Percentiles rank a stretch among this genome's conserved stretches.
Evolutionary conservation across 2,888 invertebrate species (phyloP).

Genomic region (Cryptus viduatorius): DNA sequence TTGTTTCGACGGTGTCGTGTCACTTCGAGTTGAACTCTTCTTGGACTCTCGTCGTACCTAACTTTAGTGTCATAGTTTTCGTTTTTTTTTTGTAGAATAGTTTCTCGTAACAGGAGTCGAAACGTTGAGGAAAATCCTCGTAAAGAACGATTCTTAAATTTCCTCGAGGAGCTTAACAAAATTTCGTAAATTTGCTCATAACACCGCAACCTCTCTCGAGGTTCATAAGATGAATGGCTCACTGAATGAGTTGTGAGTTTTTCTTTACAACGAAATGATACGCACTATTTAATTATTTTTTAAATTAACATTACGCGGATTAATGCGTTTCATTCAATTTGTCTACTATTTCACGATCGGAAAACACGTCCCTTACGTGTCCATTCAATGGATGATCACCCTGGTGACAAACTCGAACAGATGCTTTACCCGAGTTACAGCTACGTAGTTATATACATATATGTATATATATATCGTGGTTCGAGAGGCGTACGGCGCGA

Average conservation of each 20-base stretch:
- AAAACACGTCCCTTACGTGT: too few species aligned
- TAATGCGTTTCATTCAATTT: too few species aligned
- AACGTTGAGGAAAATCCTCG: not conserved
- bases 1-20: not conserved
- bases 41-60: not conserved
- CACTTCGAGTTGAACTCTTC: not conserved
- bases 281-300: too few species aligned
- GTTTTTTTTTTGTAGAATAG: not conserved
- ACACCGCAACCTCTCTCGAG: conserved; percentile 45
- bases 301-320: too few species aligned
- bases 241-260: too few species aligned
- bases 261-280: too few species aligned
- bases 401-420: conserved; percentile 73
- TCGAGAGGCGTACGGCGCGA: conserved; percentile 64
- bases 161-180: conserved; percentile 47
- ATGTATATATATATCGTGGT: conserved; percentile 65
- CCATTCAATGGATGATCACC: not conserved
- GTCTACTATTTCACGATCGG: too few species aligned
- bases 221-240: not conserved
- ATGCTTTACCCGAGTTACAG: conserved; percentile 70
- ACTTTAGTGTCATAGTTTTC: not conserved
- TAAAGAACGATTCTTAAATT: conserved; percentile 17
- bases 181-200: conserved; percentile 75
- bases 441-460: not conserved
- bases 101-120: not conserved